These are phyloP conservation scores for Lasioglossum vierecki DNA, from an alignment of 2,888 invertebrate genomes.

Conservation along the genomic window DNA sequence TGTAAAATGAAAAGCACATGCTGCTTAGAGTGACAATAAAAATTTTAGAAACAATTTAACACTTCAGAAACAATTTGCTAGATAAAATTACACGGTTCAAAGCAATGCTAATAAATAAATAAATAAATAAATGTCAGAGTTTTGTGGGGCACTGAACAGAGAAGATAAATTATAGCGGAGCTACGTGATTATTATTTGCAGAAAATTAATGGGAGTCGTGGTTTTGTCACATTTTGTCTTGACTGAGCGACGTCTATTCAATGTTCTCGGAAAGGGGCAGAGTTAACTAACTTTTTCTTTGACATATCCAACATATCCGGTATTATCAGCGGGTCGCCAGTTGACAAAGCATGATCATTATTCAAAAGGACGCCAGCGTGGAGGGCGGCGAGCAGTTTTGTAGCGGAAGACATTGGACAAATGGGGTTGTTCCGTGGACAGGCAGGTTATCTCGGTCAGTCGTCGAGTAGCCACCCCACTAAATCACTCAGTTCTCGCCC, in stretches of 20 bases:
- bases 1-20: background rate
- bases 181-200: background rate
- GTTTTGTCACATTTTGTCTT: background rate
- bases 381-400: slow-evolving; percentile 78
- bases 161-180: background rate
- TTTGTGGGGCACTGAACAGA: too few species aligned
- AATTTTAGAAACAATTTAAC: too few species aligned
- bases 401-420: slow-evolving; percentile 83
- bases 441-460: slow-evolving; percentile 83
- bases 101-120: too few species aligned
- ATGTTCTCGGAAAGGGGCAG: slow-evolving; percentile 31
- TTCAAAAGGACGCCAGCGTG: slow-evolving; percentile 76
- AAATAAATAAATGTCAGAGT: background rate
- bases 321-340: slow-evolving; percentile 68
- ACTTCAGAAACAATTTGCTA: too few species aligned
- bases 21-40: background rate
- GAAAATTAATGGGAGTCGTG: background rate
- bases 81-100: too few species aligned
- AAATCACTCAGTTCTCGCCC: slow-evolving; percentile 81
- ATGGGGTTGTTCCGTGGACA: slow-evolving; percentile 83
- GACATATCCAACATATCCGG: slow-evolving; percentile 62
- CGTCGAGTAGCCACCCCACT: slow-evolving; percentile 82
- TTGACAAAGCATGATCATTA: slow-evolving; percentile 78
- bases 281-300: slow-evolving; percentile 48
- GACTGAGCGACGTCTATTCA: slow-evolving; percentile 14